Evolutionary conservation across 23 tunicate species (phyloP).

Genomic region (Pegea sp.): DNA sequence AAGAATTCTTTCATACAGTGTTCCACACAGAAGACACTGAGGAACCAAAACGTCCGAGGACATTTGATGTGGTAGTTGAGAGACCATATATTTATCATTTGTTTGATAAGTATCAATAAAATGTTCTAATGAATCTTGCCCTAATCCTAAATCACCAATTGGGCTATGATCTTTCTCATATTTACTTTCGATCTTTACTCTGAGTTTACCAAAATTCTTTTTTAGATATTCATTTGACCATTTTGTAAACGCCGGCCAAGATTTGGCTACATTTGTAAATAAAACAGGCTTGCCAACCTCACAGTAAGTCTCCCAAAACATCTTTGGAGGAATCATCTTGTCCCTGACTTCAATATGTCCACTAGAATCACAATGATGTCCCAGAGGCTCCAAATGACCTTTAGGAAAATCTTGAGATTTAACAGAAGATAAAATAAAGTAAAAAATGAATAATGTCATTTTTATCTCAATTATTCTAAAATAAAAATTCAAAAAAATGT

Average conservation of each 20-base stretch:
- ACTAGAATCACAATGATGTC: background rate
- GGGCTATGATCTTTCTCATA: slow-evolving; percentile 17
- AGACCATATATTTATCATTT: slow-evolving; percentile 22
- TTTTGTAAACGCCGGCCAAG: slow-evolving; percentile 5
- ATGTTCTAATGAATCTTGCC: slow-evolving; percentile 10
- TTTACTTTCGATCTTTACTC: slow-evolving; percentile 22
- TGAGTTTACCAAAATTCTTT: slow-evolving; percentile 10
- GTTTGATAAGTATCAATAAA: slow-evolving; percentile 9
- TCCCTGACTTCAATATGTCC: background rate
- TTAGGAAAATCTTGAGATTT: too few species aligned
- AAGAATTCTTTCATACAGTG: slow-evolving; percentile 7
- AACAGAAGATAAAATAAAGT: too few species aligned
- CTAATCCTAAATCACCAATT: slow-evolving; percentile 12
- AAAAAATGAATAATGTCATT: too few species aligned
- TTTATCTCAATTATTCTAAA: too few species aligned
- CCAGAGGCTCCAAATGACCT: background rate
- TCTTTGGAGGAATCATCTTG: slow-evolving; percentile 4
- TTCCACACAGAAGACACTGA: slow-evolving; percentile 11
- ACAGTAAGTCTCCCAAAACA: slow-evolving; percentile 15
- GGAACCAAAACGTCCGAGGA: slow-evolving; percentile 13
- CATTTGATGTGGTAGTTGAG: slow-evolving; percentile 15
- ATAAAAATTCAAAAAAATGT: too few species aligned
- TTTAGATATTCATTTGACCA: slow-evolving; percentile 12
- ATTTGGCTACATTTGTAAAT: slow-evolving; percentile 5
- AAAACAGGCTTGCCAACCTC: slow-evolving; percentile 13